Evolutionary conservation across 2,888 invertebrate species (phyloP), one percentile per base, ranked within the genome.

Genomic region (Eilema sororculum): DNA sequence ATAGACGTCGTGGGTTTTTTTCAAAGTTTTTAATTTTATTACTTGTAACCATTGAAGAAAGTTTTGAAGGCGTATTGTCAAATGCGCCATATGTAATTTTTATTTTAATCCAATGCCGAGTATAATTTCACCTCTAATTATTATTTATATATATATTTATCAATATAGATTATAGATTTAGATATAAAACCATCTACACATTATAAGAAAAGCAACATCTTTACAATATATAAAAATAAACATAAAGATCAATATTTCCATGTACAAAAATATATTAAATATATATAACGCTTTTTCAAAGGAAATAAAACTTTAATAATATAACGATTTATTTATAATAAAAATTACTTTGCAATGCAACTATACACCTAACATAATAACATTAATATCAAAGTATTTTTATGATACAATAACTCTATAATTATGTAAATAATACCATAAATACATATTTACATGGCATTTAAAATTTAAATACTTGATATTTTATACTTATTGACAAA

Each of bases 291-390:
- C n/a, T 52, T n/a, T 52, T n/a, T 6, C 20, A n/a, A 20, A 52
- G 8, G n/a, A 9, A 52, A 52, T 1, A 0, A 20, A 46, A 16
- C 0, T 3, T 46, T 20, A 4, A 16, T 16, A 41, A 41, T 16
- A 37, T 37, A 12, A 41, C 28, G 20, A 20, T 46, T 2, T 6
- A 20, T 46, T 20, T 52, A 9, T 52, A 52, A 20, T 8, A n/a
- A 9, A 52, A 52, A n/a, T 52, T 52, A 9, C 20, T 52, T 20
- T n/a, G 52, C 52, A 9, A 52, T 52, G n/a, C n/a, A 52, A 52
- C n/a, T 52, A 52, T 52, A 52, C 52, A 52, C 52, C 52, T 52
- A n/a, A 52, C 52, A n/a, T n/a, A 52, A 52, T 52, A 52, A 41
- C 16, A 16, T 41, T 41, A 37, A 37, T 37, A 12, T 41, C 41